phyloP scores from a whole-genome alignment of 2,888 invertebrate species.

The Drosophila paracracens region DNA sequence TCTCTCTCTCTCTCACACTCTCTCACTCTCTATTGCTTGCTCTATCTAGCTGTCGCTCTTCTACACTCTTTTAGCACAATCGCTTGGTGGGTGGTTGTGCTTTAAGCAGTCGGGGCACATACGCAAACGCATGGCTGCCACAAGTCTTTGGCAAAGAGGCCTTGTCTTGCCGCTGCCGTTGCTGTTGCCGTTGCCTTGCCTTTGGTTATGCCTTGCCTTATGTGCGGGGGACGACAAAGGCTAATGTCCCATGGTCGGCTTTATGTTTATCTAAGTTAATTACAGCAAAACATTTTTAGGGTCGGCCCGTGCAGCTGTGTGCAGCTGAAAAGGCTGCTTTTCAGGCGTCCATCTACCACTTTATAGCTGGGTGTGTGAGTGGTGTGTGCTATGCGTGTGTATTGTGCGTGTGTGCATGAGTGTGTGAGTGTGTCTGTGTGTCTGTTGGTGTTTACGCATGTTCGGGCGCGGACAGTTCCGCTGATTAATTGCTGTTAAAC shows the following conservation, averaged over 20 bases:
- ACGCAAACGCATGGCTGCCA: conserved; percentile 37
- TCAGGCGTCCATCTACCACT: conserved; percentile 51
- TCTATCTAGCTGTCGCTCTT: not conserved
- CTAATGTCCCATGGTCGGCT: conserved; percentile 60
- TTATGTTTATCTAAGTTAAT: conserved; percentile 80
- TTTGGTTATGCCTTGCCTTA: not conserved
- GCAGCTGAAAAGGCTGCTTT: conserved; percentile 39
- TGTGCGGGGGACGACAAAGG: conserved; percentile 35
- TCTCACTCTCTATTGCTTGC: not conserved
- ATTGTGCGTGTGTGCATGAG: conserved; percentile 11
- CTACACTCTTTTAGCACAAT: conserved; percentile 6
- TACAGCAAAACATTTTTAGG: conserved; percentile 79
- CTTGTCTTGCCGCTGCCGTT: not conserved
- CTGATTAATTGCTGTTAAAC: conserved; percentile 78
- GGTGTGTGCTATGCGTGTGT: conserved; percentile 5
- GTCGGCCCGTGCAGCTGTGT: conserved; percentile 55
- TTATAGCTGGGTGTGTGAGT: conserved; percentile 22
- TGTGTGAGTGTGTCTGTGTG: not conserved
- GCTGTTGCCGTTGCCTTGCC: not conserved
- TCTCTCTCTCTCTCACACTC: not conserved
- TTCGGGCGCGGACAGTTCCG: conserved; percentile 80
- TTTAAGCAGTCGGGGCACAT: conserved; percentile 21
- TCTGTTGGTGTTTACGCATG: conserved; percentile 72
- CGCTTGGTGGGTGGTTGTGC: conserved; percentile 27
- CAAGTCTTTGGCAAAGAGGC: conserved; percentile 34